phyloP scores from a whole-genome alignment of 1,140 invertebrate species.

The Drosophila truncata region DNA sequence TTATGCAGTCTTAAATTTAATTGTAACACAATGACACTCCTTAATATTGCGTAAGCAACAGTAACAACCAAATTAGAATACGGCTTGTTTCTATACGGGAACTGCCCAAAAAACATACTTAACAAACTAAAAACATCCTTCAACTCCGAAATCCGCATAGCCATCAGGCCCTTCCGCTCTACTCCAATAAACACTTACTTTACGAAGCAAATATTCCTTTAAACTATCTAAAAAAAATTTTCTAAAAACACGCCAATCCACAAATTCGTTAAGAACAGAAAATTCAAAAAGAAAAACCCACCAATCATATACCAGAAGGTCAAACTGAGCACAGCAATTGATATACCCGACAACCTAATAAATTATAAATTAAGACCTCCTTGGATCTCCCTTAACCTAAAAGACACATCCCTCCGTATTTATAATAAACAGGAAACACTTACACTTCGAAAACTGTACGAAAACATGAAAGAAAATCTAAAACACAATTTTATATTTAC shows the following conservation, averaged over 20 bases:
- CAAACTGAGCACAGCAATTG: neutral
- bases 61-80: neutral
- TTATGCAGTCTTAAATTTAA: conserved; percentile 1
- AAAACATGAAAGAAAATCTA: neutral
- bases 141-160: conserved; percentile 4
- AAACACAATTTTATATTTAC: conserved; percentile 10
- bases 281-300: conserved; percentile 1
- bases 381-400: conserved; percentile 2
- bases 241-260: conserved; percentile 1
- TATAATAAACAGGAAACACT: neutral
- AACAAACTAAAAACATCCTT: conserved; percentile 2
- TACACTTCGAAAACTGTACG: conserved; percentile 3
- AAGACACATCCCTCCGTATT: conserved; percentile 3
- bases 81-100: no score
- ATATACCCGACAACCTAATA: conserved; percentile 1
- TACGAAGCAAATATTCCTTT: conserved; percentile 10
- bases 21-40: neutral
- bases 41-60: no score
- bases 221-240: neutral
- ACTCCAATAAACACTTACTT: conserved; percentile 5
- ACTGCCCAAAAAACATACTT: no score
- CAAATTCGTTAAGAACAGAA: neutral
- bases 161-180: conserved; percentile 2
- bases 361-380: conserved; percentile 1
- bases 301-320: conserved; percentile 6